phyloP scores from a whole-genome alignment of 2,113 vertebrate species.

The Sylvilagus bachmani region DNA sequence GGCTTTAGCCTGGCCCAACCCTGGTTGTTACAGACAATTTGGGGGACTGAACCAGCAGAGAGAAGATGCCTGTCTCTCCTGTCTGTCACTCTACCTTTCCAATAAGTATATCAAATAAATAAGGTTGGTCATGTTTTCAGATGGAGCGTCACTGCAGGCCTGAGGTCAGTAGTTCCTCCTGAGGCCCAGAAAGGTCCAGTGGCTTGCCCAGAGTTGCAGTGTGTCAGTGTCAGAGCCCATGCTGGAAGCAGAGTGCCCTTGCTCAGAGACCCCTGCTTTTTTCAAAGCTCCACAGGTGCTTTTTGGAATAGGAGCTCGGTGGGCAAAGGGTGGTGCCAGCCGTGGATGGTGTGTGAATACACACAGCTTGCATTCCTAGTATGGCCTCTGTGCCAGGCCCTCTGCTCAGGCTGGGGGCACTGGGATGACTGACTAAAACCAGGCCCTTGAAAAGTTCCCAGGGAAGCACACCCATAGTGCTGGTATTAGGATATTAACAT shows the following conservation, averaged over 20 bases:
- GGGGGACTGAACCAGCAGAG: no score
- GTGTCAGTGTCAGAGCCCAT: background rate
- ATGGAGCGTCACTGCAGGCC: background rate
- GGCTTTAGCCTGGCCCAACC: no score
- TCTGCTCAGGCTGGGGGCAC: background rate
- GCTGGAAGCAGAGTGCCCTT: background rate
- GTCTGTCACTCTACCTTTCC: no score
- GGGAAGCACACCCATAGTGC: background rate
- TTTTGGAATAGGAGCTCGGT: background rate
- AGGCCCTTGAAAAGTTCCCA: background rate
- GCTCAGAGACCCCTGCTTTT: background rate
- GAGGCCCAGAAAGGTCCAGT: background rate
- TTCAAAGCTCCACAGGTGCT: background rate
- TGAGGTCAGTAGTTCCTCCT: background rate
- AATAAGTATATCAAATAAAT: no score
- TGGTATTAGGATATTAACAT: background rate
- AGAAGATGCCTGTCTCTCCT: no score
- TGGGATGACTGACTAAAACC: background rate
- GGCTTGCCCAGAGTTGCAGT: background rate
- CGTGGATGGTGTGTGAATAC: background rate
- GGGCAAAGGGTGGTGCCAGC: background rate
- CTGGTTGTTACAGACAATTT: no score
- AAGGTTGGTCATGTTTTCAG: background rate
- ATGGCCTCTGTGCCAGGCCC: background rate
- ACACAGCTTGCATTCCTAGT: background rate